phyloP scores from a whole-genome alignment of 2,113 vertebrate species.

The Triplophysa siluroides region DNA sequence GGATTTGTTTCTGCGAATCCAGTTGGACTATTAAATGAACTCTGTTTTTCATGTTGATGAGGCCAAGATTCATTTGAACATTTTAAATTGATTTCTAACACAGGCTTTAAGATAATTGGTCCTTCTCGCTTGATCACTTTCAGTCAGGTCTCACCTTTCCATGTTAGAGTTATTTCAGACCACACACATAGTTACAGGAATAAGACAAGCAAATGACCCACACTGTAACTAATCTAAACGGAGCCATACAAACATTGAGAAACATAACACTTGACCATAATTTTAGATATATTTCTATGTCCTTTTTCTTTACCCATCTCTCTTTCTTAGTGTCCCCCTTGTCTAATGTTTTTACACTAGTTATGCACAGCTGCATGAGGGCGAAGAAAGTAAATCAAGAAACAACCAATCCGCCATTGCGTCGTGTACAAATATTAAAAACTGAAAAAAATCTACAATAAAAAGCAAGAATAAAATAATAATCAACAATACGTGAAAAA shows the following conservation, averaged over 20 bases:
- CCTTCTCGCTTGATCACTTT: conserved; percentile 47
- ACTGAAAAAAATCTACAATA: neutral
- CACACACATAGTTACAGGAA: conserved; percentile 54
- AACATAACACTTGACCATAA: neutral
- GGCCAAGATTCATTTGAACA: neutral
- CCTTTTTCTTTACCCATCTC: neutral
- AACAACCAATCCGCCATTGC: neutral
- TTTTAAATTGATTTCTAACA: conserved; percentile 15
- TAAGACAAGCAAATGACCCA: conserved; percentile 52
- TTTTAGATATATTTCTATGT: neutral
- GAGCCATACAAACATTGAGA: conserved; percentile 39
- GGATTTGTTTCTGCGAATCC: neutral
- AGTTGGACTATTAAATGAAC: neutral
- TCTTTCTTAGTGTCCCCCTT: neutral
- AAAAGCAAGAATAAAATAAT: neutral
- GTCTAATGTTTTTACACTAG: neutral
- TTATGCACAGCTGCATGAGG: neutral
- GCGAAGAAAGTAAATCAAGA: neutral
- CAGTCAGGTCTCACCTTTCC: conserved; percentile 48
- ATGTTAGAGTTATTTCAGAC: conserved; percentile 45
- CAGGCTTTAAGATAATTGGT: conserved; percentile 39
- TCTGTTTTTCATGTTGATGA: neutral
- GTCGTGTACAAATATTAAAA: neutral
- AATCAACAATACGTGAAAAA: neutral
- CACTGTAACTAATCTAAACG: conserved; percentile 43